A percentile compares a stretch with the other conserved stretches of the same genome.
Conservation (phyloP, 2,888 invertebrate species). For the Synanthedon myopaeformis region DNA sequence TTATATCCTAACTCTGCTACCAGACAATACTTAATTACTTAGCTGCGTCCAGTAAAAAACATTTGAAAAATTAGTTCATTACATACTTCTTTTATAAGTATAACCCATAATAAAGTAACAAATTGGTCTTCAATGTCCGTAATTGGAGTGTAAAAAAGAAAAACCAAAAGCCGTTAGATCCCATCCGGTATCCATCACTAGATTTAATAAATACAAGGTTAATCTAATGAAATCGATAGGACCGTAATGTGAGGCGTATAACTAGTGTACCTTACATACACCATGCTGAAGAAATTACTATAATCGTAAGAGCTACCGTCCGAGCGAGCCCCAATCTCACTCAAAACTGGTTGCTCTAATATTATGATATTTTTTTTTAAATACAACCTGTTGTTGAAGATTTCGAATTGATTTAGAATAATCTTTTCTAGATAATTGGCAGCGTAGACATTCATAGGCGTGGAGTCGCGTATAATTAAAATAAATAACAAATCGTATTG, state of each 20-base stretch:
- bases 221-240: constrained; percentile 60
- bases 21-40: no score
- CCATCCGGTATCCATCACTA: constrained; percentile 41
- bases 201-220: constrained; percentile 46
- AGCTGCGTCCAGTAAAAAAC: no score
- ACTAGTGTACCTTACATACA: constrained; percentile 27
- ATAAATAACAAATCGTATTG: no score
- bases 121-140: background rate
- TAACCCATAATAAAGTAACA: background rate
- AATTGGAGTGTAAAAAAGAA: constrained; percentile 15
- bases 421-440: no score
- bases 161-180: constrained; percentile 25
- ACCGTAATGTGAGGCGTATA: constrained; percentile 46
- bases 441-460: no score
- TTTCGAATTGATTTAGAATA: no score
- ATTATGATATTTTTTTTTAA: background rate
- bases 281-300: constrained; percentile 44
- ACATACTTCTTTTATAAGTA: background rate
- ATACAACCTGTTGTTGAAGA: no score
- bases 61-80: no score
- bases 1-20: no score
- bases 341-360: background rate
- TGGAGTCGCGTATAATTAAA: no score
- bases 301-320: constrained; percentile 45
- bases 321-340: constrained; percentile 4